phyloP scores from a whole-genome alignment of 92 coral and sea anemone species.

The Meandrina meandrites region DNA sequence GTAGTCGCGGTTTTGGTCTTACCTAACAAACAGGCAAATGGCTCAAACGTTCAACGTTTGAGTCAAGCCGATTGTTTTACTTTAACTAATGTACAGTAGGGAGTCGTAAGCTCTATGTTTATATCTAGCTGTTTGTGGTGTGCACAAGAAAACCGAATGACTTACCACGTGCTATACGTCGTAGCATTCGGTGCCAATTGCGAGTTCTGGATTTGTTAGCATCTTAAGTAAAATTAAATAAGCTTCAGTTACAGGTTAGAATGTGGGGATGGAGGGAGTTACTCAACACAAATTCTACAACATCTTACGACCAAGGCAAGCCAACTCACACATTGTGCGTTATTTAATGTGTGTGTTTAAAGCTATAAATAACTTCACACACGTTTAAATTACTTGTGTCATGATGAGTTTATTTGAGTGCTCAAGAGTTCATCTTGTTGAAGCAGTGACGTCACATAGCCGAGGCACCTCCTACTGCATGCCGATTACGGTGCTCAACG shows the following conservation, averaged over 20 bases:
- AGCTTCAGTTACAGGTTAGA: conserved; percentile 66
- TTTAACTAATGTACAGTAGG: not conserved
- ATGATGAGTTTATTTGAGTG: not conserved
- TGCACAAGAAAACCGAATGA: conserved; percentile 59
- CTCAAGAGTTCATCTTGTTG: not conserved
- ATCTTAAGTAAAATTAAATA: conserved; percentile 93
- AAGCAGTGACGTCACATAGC: conserved; percentile 2
- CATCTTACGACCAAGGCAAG: not conserved
- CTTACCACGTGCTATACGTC: conserved; percentile 85
- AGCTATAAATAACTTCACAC: conserved; percentile 16
- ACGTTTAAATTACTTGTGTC: conserved; percentile 1
- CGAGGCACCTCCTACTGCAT: not conserved
- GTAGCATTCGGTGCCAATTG: conserved; percentile 95
- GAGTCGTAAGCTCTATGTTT: not conserved
- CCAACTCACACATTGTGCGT: conserved; percentile 21
- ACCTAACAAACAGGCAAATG: not conserved
- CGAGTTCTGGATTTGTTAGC: conserved; percentile 90
- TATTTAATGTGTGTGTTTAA: conserved; percentile 26
- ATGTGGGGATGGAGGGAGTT: conserved; percentile 30
- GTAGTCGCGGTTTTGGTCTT: conserved; percentile 1
- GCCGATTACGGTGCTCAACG: no score
- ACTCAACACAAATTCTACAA: not conserved
- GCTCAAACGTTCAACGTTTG: not conserved
- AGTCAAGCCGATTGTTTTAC: not conserved
- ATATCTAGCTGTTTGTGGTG: conserved; percentile 27